phyloP scores from a whole-genome alignment of 1,140 invertebrate species.

The Caerostris darwini region DNA sequence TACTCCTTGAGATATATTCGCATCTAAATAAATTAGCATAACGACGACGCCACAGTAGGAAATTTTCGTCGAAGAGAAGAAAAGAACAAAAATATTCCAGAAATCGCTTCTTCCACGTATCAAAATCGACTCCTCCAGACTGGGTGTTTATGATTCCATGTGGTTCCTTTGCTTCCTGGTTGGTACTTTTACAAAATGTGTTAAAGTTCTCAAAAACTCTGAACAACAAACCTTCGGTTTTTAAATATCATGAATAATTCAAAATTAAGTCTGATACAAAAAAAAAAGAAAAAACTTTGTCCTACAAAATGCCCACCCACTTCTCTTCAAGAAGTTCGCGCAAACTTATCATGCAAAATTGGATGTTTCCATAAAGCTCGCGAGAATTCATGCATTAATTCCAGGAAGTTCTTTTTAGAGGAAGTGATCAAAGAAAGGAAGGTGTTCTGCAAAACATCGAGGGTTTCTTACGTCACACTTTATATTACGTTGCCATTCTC shows the following conservation, averaged over 20 bases:
- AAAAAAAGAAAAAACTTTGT: background rate
- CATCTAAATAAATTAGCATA: constrained; percentile 52
- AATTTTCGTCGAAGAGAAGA: background rate
- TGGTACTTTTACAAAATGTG: constrained; percentile 15
- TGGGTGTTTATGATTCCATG: constrained; percentile 12
- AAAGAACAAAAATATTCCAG: background rate
- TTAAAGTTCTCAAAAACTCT: constrained; percentile 34
- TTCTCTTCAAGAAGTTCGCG: background rate
- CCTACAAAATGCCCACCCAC: background rate
- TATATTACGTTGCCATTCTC: background rate
- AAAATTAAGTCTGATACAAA: constrained; percentile 34
- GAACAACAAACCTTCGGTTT: constrained; percentile 34
- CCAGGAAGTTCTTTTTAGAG: background rate
- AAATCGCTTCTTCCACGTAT: background rate
- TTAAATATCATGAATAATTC: constrained; percentile 36
- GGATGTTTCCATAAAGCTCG: background rate
- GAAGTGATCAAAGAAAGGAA: background rate
- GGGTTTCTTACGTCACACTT: background rate
- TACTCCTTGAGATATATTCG: background rate
- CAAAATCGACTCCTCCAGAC: constrained; percentile 1
- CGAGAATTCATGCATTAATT: constrained; percentile 44
- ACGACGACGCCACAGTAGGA: background rate
- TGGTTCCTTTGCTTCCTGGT: background rate
- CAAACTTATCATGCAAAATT: constrained; percentile 24
- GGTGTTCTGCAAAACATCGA: background rate